A percentile compares a stretch with the other conserved stretches of the same genome.
Evolutionary conservation across 2,797 vertebrate species (phyloP).

Genomic region (Holocentrus rufus): DNA sequence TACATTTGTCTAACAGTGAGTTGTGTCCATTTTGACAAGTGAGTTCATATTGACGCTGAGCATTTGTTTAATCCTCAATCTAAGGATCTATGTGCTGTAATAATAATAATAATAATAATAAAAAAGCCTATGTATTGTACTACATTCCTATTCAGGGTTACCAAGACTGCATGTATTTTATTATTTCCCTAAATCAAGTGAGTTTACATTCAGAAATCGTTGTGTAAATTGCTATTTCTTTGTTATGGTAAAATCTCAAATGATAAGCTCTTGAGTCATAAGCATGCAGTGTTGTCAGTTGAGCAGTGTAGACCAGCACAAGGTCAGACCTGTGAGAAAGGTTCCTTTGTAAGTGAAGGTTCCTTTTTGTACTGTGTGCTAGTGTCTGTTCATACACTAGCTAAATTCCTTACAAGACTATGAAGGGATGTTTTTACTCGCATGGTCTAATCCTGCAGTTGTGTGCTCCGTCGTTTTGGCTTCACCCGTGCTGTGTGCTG

Average conservation of each 20-base stretch:
- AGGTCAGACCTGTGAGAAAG: constrained; percentile 44
- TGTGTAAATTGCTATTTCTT: neutral
- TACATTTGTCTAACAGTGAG: constrained; percentile 28
- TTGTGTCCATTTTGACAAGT: constrained; percentile 12
- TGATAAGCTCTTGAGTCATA: constrained; percentile 11
- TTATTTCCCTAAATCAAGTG: neutral
- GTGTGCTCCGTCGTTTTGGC: constrained; percentile 27
- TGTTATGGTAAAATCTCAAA: neutral
- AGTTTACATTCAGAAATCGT: neutral
- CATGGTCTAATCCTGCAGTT: constrained; percentile 12
- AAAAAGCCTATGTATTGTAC: neutral
- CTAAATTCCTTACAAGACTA: neutral
- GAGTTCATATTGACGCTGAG: constrained; percentile 16
- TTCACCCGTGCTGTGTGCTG: constrained; percentile 40
- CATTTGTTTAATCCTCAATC: constrained; percentile 1
- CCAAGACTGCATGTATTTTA: neutral
- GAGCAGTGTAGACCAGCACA: constrained; percentile 30
- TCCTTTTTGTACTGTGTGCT: neutral
- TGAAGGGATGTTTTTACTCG: constrained; percentile 8
- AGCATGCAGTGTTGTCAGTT: constrained; percentile 13
- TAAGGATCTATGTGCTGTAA: neutral
- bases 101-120: too few species aligned
- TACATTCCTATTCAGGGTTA: neutral
- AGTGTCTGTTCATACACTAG: neutral
- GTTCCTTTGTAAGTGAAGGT: constrained; percentile 13